Base-by-base conservation (phyloP, 2,797 vertebrate species). In the Labroides dimidiatus region DNA sequence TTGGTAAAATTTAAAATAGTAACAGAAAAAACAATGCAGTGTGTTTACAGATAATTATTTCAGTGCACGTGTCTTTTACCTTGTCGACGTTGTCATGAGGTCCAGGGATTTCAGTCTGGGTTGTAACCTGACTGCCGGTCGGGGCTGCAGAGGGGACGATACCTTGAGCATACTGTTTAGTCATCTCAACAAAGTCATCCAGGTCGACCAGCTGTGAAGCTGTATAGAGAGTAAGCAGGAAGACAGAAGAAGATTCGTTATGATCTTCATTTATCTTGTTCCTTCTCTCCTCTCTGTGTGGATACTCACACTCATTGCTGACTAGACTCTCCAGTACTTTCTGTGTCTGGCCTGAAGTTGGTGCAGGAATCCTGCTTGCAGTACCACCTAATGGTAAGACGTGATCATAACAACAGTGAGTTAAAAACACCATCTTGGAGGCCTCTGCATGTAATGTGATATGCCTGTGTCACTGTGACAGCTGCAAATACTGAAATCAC, bases 121-220 rank as follows among this genome's bases (percentile, higher is more conserved):
- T 85, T 1, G 91, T 81, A 0, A 91, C 89, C 16, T 93, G 84
- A 0, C 89, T 93, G 12, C 79, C 90, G 17, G 87, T 81, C 41
- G 89, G 79, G 47, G 95, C 51, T 55, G 88, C 68, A 21, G 91
- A 58, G 0, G 96, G 93, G 23, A 94, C 90, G 47, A 99, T 93
- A 20, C 96, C 96, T 87, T 95, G 95, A 10, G 98, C 96, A 0
- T 96, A 99, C 53, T 95, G 96, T 91, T 98, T 97, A 23, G 97
- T 98, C 86, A 99, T 96, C 90, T 99, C 97, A 78, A 99, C 96
- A 75, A 99, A 99, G 78, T 96, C 96, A 17, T 99, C 97, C 86
- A 96, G 75, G n/a, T 94, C 95, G 21, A 99, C 93, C 72, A 93
- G 75, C 78, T 94, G 93, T 83, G 94, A 94, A 62, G 95, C 97